A percentile compares a stretch with the other conserved stretches of the same genome.
phyloP scores from a whole-genome alignment of 1,140 invertebrate species.

The Mesaphorura yosii region DNA sequence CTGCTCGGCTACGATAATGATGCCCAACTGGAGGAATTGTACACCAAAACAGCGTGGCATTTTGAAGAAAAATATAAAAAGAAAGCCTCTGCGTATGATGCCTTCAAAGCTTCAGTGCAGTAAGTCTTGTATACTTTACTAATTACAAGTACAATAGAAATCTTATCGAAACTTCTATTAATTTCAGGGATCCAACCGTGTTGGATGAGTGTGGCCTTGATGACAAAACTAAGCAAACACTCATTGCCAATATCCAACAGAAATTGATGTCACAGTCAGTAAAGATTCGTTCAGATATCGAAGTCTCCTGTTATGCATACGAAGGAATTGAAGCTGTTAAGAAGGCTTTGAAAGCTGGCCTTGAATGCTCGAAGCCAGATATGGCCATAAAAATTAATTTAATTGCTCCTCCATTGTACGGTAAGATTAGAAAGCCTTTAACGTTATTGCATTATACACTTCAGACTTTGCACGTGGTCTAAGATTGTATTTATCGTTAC shows the following conservation, averaged over 20 bases:
- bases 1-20: conserved; percentile 80
- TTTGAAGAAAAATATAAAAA: conserved; percentile 98
- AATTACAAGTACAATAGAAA: background rate
- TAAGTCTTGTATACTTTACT: conserved; percentile 43
- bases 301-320: conserved; percentile 96
- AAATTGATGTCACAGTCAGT: conserved; percentile 96
- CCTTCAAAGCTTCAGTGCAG: conserved; percentile 96
- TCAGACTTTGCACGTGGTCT: too few species aligned
- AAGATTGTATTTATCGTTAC: conserved; percentile 34
- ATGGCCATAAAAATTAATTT: conserved; percentile 97
- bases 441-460: background rate
- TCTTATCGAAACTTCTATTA: background rate
- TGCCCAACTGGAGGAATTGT: conserved; percentile 86
- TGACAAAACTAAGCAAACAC: conserved; percentile 79
- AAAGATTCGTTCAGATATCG: conserved; percentile 94
- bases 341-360: conserved; percentile 75
- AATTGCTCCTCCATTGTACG: conserved; percentile 94
- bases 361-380: conserved; percentile 82
- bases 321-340: conserved; percentile 99
- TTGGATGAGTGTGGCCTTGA: conserved; percentile 93
- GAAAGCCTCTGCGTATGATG: conserved; percentile 89
- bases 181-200: conserved; percentile 71
- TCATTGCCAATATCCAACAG: conserved; percentile 87
- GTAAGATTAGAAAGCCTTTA: conserved; percentile 38
- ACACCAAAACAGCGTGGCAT: conserved; percentile 95